Conservation (phyloP, 30 jellyfish, hydroid and myxozoan genomes). For the Aurelia sp. region DNA sequence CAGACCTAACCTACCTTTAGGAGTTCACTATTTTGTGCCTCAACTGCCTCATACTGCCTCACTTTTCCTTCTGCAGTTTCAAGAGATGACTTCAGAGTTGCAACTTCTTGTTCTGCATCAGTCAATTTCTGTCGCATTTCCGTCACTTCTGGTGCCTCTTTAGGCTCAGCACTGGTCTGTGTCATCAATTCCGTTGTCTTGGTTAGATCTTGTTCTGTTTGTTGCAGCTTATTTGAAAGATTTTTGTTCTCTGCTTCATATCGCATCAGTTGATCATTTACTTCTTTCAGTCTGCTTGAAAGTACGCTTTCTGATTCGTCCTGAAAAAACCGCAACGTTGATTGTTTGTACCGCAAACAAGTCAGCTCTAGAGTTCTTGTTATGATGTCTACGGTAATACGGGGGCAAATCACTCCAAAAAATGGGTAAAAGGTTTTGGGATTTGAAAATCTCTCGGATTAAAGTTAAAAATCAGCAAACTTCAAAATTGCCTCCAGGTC, state of each 20-base stretch:
- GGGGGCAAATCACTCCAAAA: no score
- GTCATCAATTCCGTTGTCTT: conserved; percentile 18
- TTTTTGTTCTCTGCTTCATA: conserved; percentile 66
- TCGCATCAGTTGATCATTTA: conserved; percentile 62
- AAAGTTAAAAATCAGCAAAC: no score
- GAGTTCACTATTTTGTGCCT: conserved; percentile 25
- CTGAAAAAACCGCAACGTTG: conserved; percentile 12
- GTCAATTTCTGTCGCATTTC: conserved; percentile 15
- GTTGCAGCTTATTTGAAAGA: conserved; percentile 54
- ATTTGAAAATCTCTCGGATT: no score
- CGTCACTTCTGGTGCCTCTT: conserved; percentile 4
- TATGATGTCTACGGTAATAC: no score
- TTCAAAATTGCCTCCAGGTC: no score
- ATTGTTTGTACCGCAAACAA: no score
- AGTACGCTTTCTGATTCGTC: conserved; percentile 69
- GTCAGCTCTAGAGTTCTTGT: no score
- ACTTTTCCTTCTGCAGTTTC: conserved; percentile 56
- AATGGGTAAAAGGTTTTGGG: no score
- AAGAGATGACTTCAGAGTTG: conserved; percentile 27
- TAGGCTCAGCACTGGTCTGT: conserved; percentile 12
- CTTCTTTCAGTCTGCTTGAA: conserved; percentile 59
- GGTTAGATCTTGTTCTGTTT: conserved; percentile 37
- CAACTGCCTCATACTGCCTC: conserved; percentile 29
- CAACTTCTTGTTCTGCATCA: conserved; percentile 25
- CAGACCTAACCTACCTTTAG: conserved; percentile 26